Conservation (phyloP, 2,113 vertebrate genomes). For the Pseudois nayaur region DNA sequence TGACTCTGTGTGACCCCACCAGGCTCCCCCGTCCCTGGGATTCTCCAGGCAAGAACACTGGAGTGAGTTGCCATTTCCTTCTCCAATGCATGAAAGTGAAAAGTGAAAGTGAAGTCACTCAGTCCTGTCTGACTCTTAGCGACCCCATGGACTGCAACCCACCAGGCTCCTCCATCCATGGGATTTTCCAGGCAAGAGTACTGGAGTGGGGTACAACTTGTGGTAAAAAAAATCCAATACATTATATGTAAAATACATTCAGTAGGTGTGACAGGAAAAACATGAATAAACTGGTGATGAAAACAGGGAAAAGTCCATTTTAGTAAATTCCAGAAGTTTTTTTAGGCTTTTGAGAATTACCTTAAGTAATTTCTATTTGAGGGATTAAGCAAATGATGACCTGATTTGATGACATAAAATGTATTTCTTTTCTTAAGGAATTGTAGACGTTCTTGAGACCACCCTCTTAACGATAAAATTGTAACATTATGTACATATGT, state of each 20-base stretch:
- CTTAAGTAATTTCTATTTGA: background rate
- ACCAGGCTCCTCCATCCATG: too few relatives aligned
- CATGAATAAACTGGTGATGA: background rate
- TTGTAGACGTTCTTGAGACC: background rate
- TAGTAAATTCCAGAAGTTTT: background rate
- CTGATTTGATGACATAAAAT: background rate
- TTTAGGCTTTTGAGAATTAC: background rate
- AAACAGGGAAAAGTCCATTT: background rate
- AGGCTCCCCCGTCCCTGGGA: too few relatives aligned
- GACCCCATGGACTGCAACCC: too few relatives aligned
- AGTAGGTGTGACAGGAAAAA: background rate
- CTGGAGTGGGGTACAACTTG: background rate
- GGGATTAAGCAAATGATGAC: background rate
- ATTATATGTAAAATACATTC: background rate
- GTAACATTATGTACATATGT: background rate
- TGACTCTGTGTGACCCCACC: too few relatives aligned
- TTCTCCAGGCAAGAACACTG: too few relatives aligned
- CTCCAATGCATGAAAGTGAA: too few relatives aligned
- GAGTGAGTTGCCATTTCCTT: too few relatives aligned
- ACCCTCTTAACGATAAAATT: background rate
- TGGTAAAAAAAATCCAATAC: background rate
- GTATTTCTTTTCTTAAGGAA: background rate
- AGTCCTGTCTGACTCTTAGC: accelerated
- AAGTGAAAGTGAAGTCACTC: too few relatives aligned
- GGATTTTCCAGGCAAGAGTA: too few relatives aligned